phyloP scores from a whole-genome alignment of 1,140 invertebrate species.

The Ericerus pela region DNA sequence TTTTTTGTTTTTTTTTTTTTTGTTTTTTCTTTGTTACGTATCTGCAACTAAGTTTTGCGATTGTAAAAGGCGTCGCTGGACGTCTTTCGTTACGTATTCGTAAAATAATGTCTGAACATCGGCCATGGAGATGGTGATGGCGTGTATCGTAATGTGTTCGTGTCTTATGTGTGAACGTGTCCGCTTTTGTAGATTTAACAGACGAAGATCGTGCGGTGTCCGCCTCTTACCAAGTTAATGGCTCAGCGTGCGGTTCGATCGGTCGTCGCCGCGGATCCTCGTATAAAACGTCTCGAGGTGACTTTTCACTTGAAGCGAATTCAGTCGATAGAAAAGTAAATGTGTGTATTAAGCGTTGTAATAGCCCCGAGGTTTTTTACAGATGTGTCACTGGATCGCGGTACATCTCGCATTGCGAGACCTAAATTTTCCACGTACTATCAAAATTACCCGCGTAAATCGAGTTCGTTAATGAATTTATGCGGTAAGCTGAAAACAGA shows the following conservation, averaged over 20 bases:
- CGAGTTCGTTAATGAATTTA: constrained; percentile 84
- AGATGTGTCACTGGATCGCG: constrained; percentile 41
- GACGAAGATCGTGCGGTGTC: constrained; percentile 36
- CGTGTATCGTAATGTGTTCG: constrained; percentile 13
- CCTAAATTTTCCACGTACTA: constrained; percentile 62
- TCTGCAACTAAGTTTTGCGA: too few relatives aligned
- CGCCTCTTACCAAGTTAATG: constrained; percentile 62
- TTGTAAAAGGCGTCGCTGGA: background rate
- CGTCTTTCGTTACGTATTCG: background rate
- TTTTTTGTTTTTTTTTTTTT: too few relatives aligned
- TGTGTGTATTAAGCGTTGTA: too few relatives aligned
- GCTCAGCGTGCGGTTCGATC: constrained; percentile 50
- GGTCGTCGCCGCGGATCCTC: constrained; percentile 60
- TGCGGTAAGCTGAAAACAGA: constrained; percentile 66
- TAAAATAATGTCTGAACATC: background rate
- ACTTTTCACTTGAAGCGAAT: constrained; percentile 27
- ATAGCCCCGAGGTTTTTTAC: constrained; percentile 34
- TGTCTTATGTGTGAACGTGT: background rate
- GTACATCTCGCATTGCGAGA: constrained; percentile 32
- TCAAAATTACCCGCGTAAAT: constrained; percentile 65
- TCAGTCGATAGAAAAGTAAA: background rate
- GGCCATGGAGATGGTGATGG: constrained; percentile 13
- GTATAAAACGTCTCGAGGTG: constrained; percentile 73
- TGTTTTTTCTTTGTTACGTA: too few relatives aligned
- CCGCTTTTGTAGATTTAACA: constrained; percentile 23